A percentile compares a stretch with the other conserved stretches of the same genome.
Conservation (phyloP, 2,888 invertebrate genomes). For the Rhodophaea formosa region DNA sequence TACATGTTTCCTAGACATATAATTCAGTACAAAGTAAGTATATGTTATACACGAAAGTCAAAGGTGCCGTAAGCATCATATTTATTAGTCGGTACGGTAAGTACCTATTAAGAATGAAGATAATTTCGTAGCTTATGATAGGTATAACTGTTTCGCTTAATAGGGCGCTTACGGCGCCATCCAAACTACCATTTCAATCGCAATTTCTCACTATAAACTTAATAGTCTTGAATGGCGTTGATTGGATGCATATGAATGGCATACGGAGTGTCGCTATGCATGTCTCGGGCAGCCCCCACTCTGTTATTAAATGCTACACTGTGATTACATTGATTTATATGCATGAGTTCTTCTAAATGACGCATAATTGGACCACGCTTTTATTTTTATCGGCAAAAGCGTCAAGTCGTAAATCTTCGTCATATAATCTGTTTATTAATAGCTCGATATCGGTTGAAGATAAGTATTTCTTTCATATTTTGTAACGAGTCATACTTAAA, state of each 20-base stretch:
- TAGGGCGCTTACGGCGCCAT: constrained; percentile 1
- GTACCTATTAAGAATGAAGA: not conserved
- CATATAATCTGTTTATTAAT: constrained; percentile 41
- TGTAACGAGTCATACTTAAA: too few relatives aligned
- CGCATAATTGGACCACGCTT: constrained; percentile 62
- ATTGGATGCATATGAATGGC: constrained; percentile 21
- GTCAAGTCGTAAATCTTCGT: constrained; percentile 62
- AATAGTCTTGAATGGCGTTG: constrained; percentile 20
- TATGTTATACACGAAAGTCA: too few relatives aligned
- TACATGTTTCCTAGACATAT: too few relatives aligned
- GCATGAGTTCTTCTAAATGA: constrained; percentile 69
- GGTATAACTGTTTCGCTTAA: constrained; percentile 4
- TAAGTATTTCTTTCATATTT: too few relatives aligned
- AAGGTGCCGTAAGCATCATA: too few relatives aligned
- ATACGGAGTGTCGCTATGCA: constrained; percentile 31
- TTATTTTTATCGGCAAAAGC: constrained; percentile 57
- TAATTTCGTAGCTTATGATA: too few relatives aligned
- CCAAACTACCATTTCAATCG: constrained; percentile 2
- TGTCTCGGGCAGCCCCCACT: constrained; percentile 34
- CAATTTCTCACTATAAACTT: constrained; percentile 5
- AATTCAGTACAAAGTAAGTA: too few relatives aligned
- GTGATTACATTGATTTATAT: constrained; percentile 71
- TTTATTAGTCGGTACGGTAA: not conserved
- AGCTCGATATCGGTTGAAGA: constrained; percentile 21
- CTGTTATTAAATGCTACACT: constrained; percentile 58